Evolutionary conservation across 2,113 vertebrate species (phyloP).

Genomic region (Gopherus flavomarginatus): DNA sequence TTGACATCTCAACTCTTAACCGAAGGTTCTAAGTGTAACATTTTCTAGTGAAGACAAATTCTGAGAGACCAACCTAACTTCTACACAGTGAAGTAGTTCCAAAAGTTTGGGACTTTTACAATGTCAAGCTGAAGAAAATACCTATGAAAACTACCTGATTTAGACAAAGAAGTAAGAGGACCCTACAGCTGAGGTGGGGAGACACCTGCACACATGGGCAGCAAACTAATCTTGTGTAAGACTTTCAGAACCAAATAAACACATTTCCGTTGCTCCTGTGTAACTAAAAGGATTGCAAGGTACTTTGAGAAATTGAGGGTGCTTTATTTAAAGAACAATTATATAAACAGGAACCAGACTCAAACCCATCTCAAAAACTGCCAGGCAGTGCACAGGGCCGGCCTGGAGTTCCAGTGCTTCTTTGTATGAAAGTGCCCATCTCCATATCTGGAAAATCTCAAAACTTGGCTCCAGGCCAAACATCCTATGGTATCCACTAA

Average conservation of each 20-base stretch:
- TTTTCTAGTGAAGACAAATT: too few relatives aligned
- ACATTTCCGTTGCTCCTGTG: neutral
- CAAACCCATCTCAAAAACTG: neutral
- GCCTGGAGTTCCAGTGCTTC: too few relatives aligned
- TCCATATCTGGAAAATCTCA: too few relatives aligned
- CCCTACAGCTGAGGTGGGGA: neutral
- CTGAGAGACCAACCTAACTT: too few relatives aligned
- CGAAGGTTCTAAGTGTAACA: too few relatives aligned
- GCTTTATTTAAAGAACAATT: neutral
- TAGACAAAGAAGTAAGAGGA: neutral
- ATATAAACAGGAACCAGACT: neutral
- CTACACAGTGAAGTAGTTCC: too few relatives aligned
- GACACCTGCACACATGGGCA: neutral
- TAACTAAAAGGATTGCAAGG: neutral
- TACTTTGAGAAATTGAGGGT: neutral
- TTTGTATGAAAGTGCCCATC: too few relatives aligned
- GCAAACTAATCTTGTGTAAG: neutral
- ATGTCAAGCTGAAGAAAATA: neutral
- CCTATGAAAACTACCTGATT: neutral
- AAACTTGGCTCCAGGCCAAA: too few relatives aligned
- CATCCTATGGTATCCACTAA: too few relatives aligned
- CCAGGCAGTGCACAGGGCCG: too few relatives aligned
- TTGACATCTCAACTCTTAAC: too few relatives aligned
- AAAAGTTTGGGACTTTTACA: neutral
- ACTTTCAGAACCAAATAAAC: neutral